Base-by-base conservation (phyloP, 2,888 invertebrate genomes). In the Branchellion lobata region DNA sequence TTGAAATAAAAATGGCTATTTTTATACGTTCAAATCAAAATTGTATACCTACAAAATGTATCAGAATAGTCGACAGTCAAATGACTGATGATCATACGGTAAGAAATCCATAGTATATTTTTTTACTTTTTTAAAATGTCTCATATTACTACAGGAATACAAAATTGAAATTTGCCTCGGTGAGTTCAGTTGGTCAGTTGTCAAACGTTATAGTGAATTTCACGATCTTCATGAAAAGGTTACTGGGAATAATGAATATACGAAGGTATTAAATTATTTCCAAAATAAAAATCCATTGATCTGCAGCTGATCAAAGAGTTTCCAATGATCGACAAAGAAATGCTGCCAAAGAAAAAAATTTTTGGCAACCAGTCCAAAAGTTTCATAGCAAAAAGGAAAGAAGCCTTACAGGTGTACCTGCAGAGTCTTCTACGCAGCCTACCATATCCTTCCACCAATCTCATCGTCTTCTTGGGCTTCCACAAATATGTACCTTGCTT, bases 321-420 rank as follows among this genome's bases (percentile, higher is more conserved):
- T 87, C 93, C 93, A 76, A 91, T 40, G 8, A 47, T 94, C 1
- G 91, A 93, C 8, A 94, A 93, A 86, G 94, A 93, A 84, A 90
- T 94, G 81, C 88, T 97, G 24, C 97, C 97, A 18, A 95, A 95
- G 0, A 97, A 98, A 88, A 96, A 95, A 89, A 90, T 94, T 1
- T 92, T 96, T 84, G 92, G 96, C 0, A 96, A 95, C 86, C 93
- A 93, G 87, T 93, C 93, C 82, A 93, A 94, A 0, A 90, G 91
- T 79, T 97, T 98, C 86, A 90, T 98, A 0, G 93, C 94, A 85
- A 93, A 92, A 84, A 90, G 96, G 78, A 91, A 93, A 81, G 90
- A 91, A 82, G 93, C 92, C 24, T 89, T 97, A 61, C 92, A 94
- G 87, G 90, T 90, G 74, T 97, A 97, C 88, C 89, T 96, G 73